Percentiles rank a stretch among this genome's conserved stretches.
Evolutionary conservation across 2,113 vertebrate species (phyloP).

Genomic region (Cyanoliseus patagonus): DNA sequence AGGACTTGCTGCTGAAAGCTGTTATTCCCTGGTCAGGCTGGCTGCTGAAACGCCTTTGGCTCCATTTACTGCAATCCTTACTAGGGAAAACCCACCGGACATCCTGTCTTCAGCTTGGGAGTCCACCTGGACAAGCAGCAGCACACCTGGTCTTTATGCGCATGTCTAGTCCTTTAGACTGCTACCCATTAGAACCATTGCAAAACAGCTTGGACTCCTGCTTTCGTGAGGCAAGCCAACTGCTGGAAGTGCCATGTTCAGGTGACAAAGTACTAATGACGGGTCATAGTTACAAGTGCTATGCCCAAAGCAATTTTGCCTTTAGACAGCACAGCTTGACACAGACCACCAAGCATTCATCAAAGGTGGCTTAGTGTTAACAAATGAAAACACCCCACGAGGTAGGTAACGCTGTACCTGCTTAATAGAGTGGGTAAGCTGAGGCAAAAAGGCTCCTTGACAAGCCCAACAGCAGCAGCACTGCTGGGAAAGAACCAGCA

Average conservation of each 20-base stretch:
- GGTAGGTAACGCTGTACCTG: constrained; percentile 20
- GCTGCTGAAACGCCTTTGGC: neutral
- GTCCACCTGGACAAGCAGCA: neutral
- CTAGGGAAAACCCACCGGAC: neutral
- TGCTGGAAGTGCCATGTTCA: neutral
- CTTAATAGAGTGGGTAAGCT: neutral
- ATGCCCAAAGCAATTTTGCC: neutral
- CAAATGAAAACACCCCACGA: neutral
- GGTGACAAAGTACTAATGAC: neutral
- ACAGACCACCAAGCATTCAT: neutral
- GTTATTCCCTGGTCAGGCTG: neutral
- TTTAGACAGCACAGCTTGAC: neutral
- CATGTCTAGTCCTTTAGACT: neutral
- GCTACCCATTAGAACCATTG: neutral
- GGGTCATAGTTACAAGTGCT: neutral
- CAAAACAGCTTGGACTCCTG: neutral
- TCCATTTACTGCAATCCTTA: neutral
- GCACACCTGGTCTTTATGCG: fast-evolving
- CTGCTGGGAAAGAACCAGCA: neutral
- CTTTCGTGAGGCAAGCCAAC: neutral
- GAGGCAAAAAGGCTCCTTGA: constrained; percentile 30
- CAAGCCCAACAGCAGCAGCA: neutral
- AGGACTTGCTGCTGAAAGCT: neutral
- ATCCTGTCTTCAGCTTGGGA: neutral
- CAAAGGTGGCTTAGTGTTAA: neutral